phyloP scores from a whole-genome alignment of 1,140 invertebrate genomes.

The Cyclargus thomasi region DNA sequence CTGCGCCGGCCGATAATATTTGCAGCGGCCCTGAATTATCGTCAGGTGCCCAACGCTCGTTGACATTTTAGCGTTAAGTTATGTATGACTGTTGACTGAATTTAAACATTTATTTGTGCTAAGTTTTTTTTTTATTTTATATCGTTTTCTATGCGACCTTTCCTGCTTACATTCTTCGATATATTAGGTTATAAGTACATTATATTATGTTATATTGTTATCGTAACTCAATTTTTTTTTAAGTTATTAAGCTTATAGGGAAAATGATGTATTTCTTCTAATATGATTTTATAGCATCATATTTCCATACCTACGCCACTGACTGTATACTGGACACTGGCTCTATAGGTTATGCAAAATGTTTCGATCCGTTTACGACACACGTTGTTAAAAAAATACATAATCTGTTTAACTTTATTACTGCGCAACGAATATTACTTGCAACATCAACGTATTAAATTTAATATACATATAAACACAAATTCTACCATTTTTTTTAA shows the following conservation, averaged over 20 bases:
- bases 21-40: constrained; percentile 54
- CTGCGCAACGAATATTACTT: not conserved
- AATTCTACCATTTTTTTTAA: too few species aligned
- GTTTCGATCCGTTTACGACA: not conserved
- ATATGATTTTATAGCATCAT: too few species aligned
- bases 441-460: too few species aligned
- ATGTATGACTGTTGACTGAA: constrained; percentile 9
- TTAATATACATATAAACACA: too few species aligned
- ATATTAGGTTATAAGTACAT: not conserved
- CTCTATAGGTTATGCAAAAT: too few species aligned
- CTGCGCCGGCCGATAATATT: constrained; percentile 57
- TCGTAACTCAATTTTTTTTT: too few species aligned
- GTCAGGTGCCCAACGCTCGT: constrained; percentile 36
- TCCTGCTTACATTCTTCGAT: not conserved
- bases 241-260: too few species aligned
- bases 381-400: not conserved
- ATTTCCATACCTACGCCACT: too few species aligned
- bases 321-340: too few species aligned
- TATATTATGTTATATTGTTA: not conserved
- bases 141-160: not conserved
- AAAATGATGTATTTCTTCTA: too few species aligned
- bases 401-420: not conserved
- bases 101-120: not conserved
- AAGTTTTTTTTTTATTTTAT: not conserved
- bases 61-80: constrained; percentile 20